Conservation (phyloP, 2,888 invertebrate species). For the Apamea monoglypha region DNA sequence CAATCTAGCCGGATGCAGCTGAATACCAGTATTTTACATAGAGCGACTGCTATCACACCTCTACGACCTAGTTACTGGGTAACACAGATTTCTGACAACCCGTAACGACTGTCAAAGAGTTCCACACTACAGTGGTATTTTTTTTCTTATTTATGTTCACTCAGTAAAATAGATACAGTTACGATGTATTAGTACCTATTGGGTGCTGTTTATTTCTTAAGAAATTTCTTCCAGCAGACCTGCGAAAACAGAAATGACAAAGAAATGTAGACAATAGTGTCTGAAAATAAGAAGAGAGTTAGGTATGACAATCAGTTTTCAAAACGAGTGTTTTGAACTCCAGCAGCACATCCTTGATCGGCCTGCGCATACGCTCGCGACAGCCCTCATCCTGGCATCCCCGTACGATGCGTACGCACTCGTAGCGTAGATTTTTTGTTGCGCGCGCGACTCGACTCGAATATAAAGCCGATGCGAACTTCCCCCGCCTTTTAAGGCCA, state of each 20-base stretch:
- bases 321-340: neutral
- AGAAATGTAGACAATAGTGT: too few species aligned
- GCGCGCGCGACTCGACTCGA: constrained; percentile 77
- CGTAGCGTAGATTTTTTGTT: constrained; percentile 87
- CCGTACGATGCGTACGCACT: constrained; percentile 84
- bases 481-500: constrained; percentile 85
- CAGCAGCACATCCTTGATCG: constrained; percentile 55
- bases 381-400: constrained; percentile 77
- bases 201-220: too few species aligned
- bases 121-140: neutral
- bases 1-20: neutral
- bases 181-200: too few species aligned
- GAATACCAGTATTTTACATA: neutral
- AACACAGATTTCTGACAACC: neutral
- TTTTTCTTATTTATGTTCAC: too few species aligned
- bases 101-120: neutral
- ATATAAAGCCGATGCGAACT: constrained; percentile 84
- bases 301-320: neutral
- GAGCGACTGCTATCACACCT: neutral
- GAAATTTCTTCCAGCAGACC: too few species aligned
- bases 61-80: too few species aligned
- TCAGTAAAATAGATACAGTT: too few species aligned
- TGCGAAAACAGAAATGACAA: too few species aligned
- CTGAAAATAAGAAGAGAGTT: too few species aligned
- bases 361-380: constrained; percentile 60